A percentile compares a stretch with the other conserved stretches of the same genome.
Conservation (phyloP, 2,113 vertebrate genomes). For the Limnothrissa miodon region DNA sequence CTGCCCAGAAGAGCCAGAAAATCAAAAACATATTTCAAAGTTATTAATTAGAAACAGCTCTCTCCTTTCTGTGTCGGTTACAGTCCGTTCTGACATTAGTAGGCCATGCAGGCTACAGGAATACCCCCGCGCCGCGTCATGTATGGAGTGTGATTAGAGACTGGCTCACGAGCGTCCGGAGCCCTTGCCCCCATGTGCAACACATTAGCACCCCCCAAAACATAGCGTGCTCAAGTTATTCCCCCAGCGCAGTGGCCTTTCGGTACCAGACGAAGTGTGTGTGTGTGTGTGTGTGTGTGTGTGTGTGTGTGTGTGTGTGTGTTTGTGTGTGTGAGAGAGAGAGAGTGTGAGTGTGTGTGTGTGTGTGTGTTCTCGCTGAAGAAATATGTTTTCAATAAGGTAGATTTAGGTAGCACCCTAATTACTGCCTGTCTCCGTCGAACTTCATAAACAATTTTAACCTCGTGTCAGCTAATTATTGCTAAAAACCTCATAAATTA, state of each 20-base stretch:
- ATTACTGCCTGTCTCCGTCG: slow-evolving; percentile 12
- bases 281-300: slow-evolving; percentile 30
- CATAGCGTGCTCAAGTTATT: slow-evolving; percentile 41
- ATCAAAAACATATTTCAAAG: slow-evolving; percentile 45
- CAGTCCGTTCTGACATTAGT: slow-evolving; percentile 28
- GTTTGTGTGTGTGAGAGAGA: slow-evolving; percentile 25
- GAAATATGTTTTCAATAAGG: slow-evolving; percentile 45
- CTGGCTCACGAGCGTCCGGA: slow-evolving; percentile 39
- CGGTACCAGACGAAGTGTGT: slow-evolving; percentile 20
- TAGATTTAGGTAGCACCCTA: not conserved
- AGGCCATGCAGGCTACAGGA: slow-evolving; percentile 17
- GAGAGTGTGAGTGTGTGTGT: slow-evolving; percentile 24
- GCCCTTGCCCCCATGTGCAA: slow-evolving; percentile 57
- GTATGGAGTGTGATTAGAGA: slow-evolving; percentile 35
- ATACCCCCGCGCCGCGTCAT: slow-evolving; percentile 41
- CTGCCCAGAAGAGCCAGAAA: slow-evolving; percentile 43
- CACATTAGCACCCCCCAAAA: slow-evolving; percentile 63
- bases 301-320: not conserved
- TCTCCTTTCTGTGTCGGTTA: slow-evolving; percentile 27
- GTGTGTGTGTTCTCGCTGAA: slow-evolving; percentile 18
- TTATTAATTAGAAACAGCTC: slow-evolving; percentile 60
- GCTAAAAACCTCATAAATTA: not conserved
- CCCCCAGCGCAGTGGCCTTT: slow-evolving; percentile 17
- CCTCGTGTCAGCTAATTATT: not conserved
- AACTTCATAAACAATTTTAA: slow-evolving; percentile 22